Percentiles rank a stretch among this genome's conserved stretches.
These are phyloP conservation scores for Podiceps cristatus DNA, from an alignment of 2,113 vertebrate genomes.

Conservation along the genomic window DNA sequence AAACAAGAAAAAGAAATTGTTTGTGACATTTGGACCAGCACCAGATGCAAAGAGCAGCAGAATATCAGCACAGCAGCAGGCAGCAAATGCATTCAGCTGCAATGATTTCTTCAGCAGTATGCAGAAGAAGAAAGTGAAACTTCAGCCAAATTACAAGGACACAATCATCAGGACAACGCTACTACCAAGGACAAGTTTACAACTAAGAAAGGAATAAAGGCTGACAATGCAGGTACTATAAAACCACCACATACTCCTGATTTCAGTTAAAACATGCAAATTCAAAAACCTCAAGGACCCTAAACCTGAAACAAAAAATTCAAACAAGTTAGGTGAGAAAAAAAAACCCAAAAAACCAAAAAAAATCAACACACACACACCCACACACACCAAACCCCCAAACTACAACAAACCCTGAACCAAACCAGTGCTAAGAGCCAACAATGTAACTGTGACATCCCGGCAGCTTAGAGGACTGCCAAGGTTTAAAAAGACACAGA, in stretches of 20 bases:
- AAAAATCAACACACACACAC: neutral
- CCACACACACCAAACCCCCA: no score
- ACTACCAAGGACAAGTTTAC: neutral
- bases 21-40: neutral
- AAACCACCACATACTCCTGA: neutral
- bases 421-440: neutral
- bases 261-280: neutral
- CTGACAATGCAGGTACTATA: neutral
- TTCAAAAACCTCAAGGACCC: neutral
- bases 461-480: neutral
- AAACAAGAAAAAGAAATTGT: neutral
- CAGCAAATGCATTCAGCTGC: neutral
- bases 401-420: no score
- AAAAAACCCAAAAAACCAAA: neutral
- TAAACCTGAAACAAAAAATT: neutral
- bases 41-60: neutral
- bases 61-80: neutral
- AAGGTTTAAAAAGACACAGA: neutral
- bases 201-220: neutral
- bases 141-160: neutral
- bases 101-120: neutral
- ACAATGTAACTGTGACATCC: rapidly evolving
- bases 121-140: neutral
- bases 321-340: neutral
- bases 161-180: neutral